Base-by-base conservation (phyloP, 2,888 invertebrate species). In the Apodemia mormo region DNA sequence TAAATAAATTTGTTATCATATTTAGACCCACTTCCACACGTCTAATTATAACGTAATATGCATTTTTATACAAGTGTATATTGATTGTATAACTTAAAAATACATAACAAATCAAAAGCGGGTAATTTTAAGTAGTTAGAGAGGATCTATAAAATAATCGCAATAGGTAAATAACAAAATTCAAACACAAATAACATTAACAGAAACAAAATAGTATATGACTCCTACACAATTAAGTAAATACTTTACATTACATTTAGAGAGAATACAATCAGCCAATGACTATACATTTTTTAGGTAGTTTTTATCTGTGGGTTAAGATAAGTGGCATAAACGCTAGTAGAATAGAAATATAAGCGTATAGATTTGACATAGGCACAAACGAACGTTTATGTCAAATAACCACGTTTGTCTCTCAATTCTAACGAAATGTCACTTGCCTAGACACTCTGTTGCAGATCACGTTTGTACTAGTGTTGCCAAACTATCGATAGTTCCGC, bases 101-200 rank as follows among this genome's bases (percentile, higher is more conserved):
- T 92, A 92, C 85, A 87, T 92, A 92, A 93, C 92, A 93, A 92
- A 87, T 88, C 78, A 90, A 85, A 87, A 82, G 86, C 86, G 84
- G 87, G 29, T 61, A 61, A 33, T 33, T 40, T 84, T 88, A 88
- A 76, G 74, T 76, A 76, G 85, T 88, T 85, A 88, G 84, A 85
- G 84, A 85, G 85, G 84, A 85, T 83, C 83, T 88, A 88, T 84
- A 86, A 83, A 86, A 83, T 86, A 67, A 68, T 68, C 65, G 67
- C 68, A 67, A 86, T 88, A 88, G 89, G 89, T 87, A 85, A 79
- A 84, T 85, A 90, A 88, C 88, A 89, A 88, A 89, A 88, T 84
- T 85, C 86, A 89, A 89, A 89, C 87, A 82, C 82, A 82, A 85
- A 85, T 87, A 89, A 89, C 86, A 87, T 87, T 81, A 90, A 91